Base-by-base conservation (phyloP, 2,113 vertebrate genomes). In the Psettodes erumei region DNA sequence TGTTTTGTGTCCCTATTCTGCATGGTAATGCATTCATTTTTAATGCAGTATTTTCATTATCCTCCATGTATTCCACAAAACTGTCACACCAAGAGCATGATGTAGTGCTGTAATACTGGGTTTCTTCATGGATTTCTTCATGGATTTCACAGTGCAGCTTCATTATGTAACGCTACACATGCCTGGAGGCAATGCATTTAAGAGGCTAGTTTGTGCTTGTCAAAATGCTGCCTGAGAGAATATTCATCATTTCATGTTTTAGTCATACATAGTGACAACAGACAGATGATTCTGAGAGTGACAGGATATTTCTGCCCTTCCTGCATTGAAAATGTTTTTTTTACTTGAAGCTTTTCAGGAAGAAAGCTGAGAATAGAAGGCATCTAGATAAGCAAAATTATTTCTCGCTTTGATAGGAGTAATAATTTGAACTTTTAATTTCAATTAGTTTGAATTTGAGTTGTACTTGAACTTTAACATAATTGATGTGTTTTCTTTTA, bases 151-250 rank as follows among this genome's bases (percentile, higher is more conserved):
- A 59, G 67, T 19, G 55, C 45, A 45, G 78, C 77, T 43, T 77
- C 19, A 68, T 90, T 91, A 91, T 27, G 51, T 85, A 91, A 92
- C 5, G 28, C 48, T 32, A 65, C 79, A 83, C 59, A 55, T 54
- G 83, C 80, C 87, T 66, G 45, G 50, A 82, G 83, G 88, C 65
- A 6, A 43, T 16, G 19, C 51, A 47, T 90, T 85, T 82, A 82
- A 73, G 61, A 71, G 81, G 83, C 53, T 84, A 58, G 75, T 67
- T 82, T 75, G 77, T 85, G 87, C 86, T 87, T 82, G 87, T 84
- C 51, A 85, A 73, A 58, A 86, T 43, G 63, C 60, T 19, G 85
- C 89, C 82, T 53, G 50, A 37, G 38, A 81, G 71, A 74, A 77
- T 73, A 59, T 82, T 82, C 71, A 61, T 89, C 84, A 84, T 84